Conservation (phyloP, 2,888 invertebrate species). For the Dermolepida albohirtum region DNA sequence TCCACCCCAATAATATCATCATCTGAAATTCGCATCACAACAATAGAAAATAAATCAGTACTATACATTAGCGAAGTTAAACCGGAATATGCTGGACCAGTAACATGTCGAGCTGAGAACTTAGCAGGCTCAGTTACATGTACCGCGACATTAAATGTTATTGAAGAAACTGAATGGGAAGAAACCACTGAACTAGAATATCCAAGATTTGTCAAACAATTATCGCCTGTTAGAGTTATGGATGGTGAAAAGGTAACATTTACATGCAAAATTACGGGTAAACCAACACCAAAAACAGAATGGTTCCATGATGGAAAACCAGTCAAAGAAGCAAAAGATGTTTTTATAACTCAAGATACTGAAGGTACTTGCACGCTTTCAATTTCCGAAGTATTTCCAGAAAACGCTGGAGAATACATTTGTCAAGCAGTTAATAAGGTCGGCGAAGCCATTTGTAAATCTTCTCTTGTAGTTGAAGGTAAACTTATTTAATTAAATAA, state of each 20-base stretch:
- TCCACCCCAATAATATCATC: conserved; percentile 78
- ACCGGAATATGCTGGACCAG: conserved; percentile 77
- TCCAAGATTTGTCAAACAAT: conserved; percentile 81
- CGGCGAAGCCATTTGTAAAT: conserved; percentile 84
- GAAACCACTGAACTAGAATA: conserved; percentile 73
- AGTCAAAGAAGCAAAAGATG: conserved; percentile 82
- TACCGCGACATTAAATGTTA: conserved; percentile 77
- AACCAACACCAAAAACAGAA: conserved; percentile 82
- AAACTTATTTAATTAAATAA: conserved; percentile 50
- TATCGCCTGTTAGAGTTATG: conserved; percentile 83
- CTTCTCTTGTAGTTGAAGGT: conserved; percentile 87
- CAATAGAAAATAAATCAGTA: conserved; percentile 82
- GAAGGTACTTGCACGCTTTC: conserved; percentile 84
- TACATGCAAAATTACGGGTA: conserved; percentile 79
- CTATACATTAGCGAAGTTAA: conserved; percentile 80
- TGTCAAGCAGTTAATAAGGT: conserved; percentile 85
- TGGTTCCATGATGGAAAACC: conserved; percentile 83
- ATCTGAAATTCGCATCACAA: conserved; percentile 77
- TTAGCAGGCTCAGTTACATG: conserved; percentile 90
- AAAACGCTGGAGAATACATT: conserved; percentile 89
- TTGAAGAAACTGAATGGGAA: conserved; percentile 71
- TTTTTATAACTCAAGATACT: conserved; percentile 78
- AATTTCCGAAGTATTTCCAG: conserved; percentile 89
- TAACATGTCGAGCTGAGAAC: conserved; percentile 91
- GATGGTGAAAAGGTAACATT: conserved; percentile 88